phyloP scores from a whole-genome alignment of 2,797 vertebrate genomes.

The Arvicola amphibius region DNA sequence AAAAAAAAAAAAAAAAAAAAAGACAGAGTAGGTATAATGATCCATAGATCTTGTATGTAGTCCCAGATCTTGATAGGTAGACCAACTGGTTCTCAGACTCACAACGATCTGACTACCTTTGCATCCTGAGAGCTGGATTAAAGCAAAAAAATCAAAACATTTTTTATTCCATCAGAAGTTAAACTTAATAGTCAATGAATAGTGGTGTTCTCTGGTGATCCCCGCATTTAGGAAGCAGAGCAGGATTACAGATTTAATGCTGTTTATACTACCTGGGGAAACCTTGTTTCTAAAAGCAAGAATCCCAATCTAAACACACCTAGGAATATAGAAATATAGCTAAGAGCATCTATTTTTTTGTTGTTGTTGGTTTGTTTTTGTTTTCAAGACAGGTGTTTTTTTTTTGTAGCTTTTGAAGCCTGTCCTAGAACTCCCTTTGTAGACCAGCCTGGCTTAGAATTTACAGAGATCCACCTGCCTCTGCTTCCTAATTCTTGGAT shows the following conservation, averaged over 20 bases:
- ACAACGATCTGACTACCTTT: not conserved
- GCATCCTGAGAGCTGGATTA: not conserved
- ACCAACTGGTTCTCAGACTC: not conserved
- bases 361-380: too few relatives aligned
- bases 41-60: not conserved
- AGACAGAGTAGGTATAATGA: too few relatives aligned
- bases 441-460: too few relatives aligned
- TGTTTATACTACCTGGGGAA: not conserved
- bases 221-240: not conserved
- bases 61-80: not conserved
- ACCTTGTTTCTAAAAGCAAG: not conserved
- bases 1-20: too few relatives aligned
- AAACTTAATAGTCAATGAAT: not conserved
- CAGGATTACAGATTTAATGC: not conserved
- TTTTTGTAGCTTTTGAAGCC: too few relatives aligned
- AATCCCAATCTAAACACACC: not conserved
- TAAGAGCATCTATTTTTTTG: not conserved
- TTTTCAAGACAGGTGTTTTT: too few relatives aligned
- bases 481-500: too few relatives aligned
- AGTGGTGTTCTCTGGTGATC: not conserved
- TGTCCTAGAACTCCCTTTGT: too few relatives aligned
- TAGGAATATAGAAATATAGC: not conserved
- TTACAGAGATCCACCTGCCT: too few relatives aligned
- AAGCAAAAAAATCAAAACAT: not conserved
- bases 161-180: not conserved